Percentiles rank a stretch among this genome's conserved stretches.
Conservation (phyloP, 1,140 invertebrate species). For the Ladona fulva region DNA sequence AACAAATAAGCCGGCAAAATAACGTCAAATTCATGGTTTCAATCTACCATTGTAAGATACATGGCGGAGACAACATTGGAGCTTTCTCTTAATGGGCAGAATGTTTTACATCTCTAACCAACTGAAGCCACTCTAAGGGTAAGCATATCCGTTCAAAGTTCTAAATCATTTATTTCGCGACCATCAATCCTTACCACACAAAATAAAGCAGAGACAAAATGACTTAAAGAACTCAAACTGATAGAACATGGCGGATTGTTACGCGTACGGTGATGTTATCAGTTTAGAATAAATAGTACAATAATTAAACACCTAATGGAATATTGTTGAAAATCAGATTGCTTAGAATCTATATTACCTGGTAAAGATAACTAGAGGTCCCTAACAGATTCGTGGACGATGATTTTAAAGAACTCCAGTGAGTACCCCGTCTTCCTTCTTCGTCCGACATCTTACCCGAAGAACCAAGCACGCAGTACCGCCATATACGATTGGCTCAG, state of each 20-base stretch:
- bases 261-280: conserved; percentile 7
- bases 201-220: not conserved
- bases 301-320: not conserved
- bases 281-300: not conserved
- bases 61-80: no score
- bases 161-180: no score
- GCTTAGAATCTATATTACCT: not conserved
- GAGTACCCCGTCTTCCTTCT: conserved; percentile 3
- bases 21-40: no score
- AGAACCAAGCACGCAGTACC: not conserved
- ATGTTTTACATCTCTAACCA: no score
- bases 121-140: no score
- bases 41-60: no score
- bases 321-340: not conserved
- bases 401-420: not conserved
- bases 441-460: not conserved
- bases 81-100: no score
- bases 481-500: conserved; percentile 2
- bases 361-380: not conserved
- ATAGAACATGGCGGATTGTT: conserved; percentile 5
- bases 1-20: no score
- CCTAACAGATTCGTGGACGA: not conserved
- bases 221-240: not conserved
- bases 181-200: not conserved
- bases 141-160: no score